Evolutionary conservation across 2,113 vertebrate genomes (phyloP).

Genomic region (Anas platyrhynchos): DNA sequence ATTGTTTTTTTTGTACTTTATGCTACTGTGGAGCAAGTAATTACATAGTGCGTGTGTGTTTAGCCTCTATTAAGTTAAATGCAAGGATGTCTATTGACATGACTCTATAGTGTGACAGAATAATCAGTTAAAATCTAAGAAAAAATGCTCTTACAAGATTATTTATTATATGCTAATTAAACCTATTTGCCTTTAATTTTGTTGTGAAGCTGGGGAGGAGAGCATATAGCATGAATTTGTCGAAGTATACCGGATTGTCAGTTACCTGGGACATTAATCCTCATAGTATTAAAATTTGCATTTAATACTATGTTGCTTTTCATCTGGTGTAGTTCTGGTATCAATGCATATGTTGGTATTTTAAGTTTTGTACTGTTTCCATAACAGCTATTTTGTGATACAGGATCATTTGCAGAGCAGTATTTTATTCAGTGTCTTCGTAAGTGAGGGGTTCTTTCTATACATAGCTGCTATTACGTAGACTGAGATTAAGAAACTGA

Average conservation of each 20-base stretch:
- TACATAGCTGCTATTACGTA: not conserved
- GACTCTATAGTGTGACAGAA: not conserved
- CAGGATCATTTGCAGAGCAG: not conserved
- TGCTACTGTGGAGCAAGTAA: not conserved
- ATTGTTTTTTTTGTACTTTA: conserved; percentile 45
- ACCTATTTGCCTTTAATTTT: conserved; percentile 33
- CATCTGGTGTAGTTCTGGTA: not conserved
- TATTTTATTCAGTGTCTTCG: not conserved
- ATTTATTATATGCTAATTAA: not conserved
- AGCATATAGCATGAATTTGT: not conserved
- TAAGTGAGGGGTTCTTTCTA: not conserved
- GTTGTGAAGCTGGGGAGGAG: conserved; percentile 17
- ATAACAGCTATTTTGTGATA: not conserved
- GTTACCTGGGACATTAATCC: not conserved
- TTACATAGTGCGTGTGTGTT: not conserved
- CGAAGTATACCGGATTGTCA: not conserved
- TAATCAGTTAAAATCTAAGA: not conserved
- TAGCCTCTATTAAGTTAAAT: conserved; percentile 45
- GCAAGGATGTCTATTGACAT: not conserved
- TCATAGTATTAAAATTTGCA: not conserved
- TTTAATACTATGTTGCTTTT: not conserved
- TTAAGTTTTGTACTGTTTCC: conserved; percentile 2
- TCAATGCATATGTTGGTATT: not conserved
- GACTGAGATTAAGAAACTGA: not conserved
- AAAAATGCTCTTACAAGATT: not conserved